phyloP scores from a whole-genome alignment of 2,113 vertebrate genomes.

The Neofelis nebulosa region DNA sequence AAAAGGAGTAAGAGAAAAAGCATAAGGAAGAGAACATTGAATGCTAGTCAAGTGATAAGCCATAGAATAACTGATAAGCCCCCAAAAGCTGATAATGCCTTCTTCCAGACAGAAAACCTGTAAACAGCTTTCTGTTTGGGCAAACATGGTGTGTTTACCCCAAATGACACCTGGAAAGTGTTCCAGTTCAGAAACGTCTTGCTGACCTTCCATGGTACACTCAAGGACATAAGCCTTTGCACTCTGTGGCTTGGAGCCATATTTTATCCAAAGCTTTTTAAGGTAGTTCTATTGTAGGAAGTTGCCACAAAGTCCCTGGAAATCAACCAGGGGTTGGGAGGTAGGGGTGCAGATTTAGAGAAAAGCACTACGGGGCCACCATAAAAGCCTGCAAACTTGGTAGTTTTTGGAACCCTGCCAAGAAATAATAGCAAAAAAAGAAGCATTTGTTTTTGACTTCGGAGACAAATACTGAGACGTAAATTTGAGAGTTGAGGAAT shows the following conservation, averaged over 20 bases:
- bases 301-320: neutral
- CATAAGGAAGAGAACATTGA: constrained; percentile 4
- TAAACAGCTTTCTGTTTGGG: neutral
- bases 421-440: neutral
- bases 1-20: neutral
- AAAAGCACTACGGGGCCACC: neutral
- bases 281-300: neutral
- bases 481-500: neutral
- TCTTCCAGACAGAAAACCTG: neutral
- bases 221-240: neutral
- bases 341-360: neutral
- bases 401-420: neutral
- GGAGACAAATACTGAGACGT: neutral
- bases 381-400: neutral
- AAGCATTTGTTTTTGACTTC: neutral
- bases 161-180: neutral
- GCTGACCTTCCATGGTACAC: neutral
- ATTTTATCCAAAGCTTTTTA: neutral
- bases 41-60: neutral
- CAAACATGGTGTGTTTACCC: neutral
- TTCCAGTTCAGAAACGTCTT: neutral
- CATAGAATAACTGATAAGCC: neutral
- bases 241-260: neutral
- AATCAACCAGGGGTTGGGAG: neutral
- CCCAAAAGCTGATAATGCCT: neutral